These are phyloP conservation scores for Balaenoptera acutorostrata DNA, from an alignment of 2,113 vertebrate genomes.

Conservation along the genomic window DNA sequence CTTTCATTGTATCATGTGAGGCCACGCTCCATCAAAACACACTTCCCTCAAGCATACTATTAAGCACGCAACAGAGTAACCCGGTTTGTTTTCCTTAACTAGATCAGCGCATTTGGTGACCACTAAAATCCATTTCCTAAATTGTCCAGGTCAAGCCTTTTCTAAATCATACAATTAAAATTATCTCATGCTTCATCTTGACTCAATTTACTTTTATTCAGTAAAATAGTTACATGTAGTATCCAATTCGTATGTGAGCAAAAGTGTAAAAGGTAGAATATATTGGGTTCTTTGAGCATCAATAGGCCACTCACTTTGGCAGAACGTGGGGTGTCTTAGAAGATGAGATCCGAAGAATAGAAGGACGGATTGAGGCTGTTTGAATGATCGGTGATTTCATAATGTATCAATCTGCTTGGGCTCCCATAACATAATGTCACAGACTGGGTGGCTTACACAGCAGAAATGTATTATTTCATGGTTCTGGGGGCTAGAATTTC, in stretches of 20 bases:
- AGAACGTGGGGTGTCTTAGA: background rate
- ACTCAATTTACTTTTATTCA: background rate
- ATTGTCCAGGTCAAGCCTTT: background rate
- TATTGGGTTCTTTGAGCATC: background rate
- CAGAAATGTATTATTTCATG: background rate
- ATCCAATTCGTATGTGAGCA: background rate
- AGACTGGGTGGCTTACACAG: background rate
- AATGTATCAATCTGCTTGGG: background rate
- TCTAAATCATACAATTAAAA: background rate
- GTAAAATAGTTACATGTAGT: background rate
- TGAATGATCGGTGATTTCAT: background rate
- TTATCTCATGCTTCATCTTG: background rate
- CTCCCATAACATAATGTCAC: background rate
- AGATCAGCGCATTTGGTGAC: background rate
- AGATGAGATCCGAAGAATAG: background rate
- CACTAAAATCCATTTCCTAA: background rate
- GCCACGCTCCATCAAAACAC: background rate
- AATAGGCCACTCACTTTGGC: rapidly evolving
- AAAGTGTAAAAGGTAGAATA: background rate
- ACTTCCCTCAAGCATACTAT: background rate
- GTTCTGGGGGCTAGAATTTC: background rate
- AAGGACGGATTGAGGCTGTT: background rate
- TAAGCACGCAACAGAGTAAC: no score
- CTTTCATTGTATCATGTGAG: background rate
- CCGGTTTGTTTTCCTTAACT: rapidly evolving